Conservation (phyloP, 53 echinoderm and acorn worm species). For the Holothuria leucospilota region DNA sequence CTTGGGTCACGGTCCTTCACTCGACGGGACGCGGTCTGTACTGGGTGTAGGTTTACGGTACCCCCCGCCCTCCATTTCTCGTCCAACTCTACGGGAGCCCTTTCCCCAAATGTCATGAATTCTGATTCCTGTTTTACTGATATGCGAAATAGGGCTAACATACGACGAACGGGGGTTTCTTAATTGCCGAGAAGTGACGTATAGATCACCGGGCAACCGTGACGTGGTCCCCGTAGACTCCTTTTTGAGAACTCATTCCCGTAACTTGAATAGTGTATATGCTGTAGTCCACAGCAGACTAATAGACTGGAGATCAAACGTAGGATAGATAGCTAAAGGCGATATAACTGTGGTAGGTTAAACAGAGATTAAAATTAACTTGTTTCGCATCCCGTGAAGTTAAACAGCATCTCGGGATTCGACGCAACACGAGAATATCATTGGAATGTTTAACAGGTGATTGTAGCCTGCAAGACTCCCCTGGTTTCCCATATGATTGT, state of each 20-base stretch:
- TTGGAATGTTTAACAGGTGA: constrained; percentile 38
- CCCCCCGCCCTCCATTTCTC: constrained; percentile 50
- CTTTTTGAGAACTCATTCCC: too few relatives aligned
- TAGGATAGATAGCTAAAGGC: constrained; percentile 27
- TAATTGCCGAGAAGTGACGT: too few relatives aligned
- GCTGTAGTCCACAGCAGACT: too few relatives aligned
- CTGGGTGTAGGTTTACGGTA: constrained; percentile 45
- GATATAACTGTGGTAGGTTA: constrained; percentile 54
- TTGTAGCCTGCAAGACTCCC: not conserved
- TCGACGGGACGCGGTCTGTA: constrained; percentile 37
- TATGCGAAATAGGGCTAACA: too few relatives aligned
- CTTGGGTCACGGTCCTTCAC: constrained; percentile 43
- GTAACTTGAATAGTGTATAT: too few relatives aligned
- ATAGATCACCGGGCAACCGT: too few relatives aligned
- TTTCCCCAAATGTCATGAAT: constrained; percentile 54
- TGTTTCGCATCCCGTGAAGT: constrained; percentile 32
- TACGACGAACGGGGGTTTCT: too few relatives aligned
- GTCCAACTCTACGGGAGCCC: constrained; percentile 53
- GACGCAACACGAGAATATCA: not conserved
- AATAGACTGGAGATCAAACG: too few relatives aligned
- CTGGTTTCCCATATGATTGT: not conserved
- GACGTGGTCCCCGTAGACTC: too few relatives aligned
- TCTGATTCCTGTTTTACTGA: constrained; percentile 9
- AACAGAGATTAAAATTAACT: constrained; percentile 34
- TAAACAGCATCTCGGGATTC: constrained; percentile 29